Evolutionary conservation across 2,797 vertebrate genomes (phyloP), one percentile per base, ranked within the genome.

Genomic region (Sorex maritimensis): DNA sequence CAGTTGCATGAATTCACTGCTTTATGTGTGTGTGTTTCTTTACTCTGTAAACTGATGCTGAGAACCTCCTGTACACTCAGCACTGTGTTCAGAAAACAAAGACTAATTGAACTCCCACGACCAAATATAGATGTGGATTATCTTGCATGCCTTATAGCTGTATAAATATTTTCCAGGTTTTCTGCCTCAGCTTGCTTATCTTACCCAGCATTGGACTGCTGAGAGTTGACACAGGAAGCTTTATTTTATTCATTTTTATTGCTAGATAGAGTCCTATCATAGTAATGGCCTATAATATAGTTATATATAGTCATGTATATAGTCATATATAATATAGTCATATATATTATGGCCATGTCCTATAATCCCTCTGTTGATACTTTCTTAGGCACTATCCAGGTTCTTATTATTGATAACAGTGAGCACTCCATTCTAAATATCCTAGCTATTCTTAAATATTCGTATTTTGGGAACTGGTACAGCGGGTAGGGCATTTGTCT

Each of bases 331-430:
- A 7, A 44, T 44, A 44, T 44, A 44, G 41, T 44, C 41, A 44
- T 44, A 44, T 34, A 34, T 34, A 49, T 7, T 49, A 12, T 49
- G 46, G 46, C 11, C 46, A 49, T 49, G 46, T 52, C 49, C 49
- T 52, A 52, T 52, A 52, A 26, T 55, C 84, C 63, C 92, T 74
- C 75, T 82, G 12, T 24, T 61, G 79, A 49, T 11, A 24, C 38
- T 73, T 14, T 52, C 4, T 52, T 19, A 73, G n/a, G 52, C 17
- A 55, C 7, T 87, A 15, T 88, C 83, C 24, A 41, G 0, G 41
- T 85, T 93, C 81, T 88, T 26, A 30, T 88, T 78, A 73, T 84
- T 93, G 41, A 9, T 15, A 75, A 61, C 5, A 84, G 13, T 28
- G 38, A 80, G 19, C 5, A 34, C 21, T 21, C 7, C 14, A 17